These are phyloP conservation scores for Plutomurus gul DNA, from an alignment of 1,140 invertebrate species.

Conservation along the genomic window DNA sequence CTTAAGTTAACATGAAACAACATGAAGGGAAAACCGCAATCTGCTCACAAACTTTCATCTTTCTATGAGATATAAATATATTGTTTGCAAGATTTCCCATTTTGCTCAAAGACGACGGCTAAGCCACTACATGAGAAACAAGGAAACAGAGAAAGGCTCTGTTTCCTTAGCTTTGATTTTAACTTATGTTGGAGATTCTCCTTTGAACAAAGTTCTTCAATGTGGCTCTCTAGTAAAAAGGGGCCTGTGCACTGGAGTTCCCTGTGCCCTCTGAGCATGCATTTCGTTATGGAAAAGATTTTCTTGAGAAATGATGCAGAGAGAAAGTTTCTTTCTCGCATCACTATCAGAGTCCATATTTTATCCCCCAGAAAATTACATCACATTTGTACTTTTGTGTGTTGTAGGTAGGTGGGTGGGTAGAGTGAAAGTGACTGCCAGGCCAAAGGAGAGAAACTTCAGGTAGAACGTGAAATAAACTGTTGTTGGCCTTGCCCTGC, in stretches of 20 bases:
- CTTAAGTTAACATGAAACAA: conserved; percentile 6
- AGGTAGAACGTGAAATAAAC: no score
- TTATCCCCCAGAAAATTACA: background rate
- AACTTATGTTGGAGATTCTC: no score
- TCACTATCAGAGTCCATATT: conserved; percentile 12
- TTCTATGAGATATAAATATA: background rate
- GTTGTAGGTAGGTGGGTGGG: background rate
- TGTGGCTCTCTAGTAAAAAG: no score
- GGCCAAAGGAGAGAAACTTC: no score
- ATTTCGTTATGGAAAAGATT: background rate
- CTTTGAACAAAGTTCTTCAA: no score
- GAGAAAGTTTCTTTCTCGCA: background rate
- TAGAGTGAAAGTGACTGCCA: background rate
- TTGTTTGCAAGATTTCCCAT: background rate
- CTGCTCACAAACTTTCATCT: conserved; percentile 8
- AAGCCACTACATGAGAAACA: background rate
- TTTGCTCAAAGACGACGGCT: background rate
- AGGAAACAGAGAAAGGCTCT: background rate
- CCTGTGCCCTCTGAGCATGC: background rate
- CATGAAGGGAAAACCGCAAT: background rate
- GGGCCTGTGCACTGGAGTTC: background rate
- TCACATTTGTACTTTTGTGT: background rate
- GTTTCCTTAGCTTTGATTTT: background rate
- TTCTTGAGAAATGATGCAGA: background rate
- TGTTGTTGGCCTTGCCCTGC: no score